phyloP scores from a whole-genome alignment of 2,888 invertebrate genomes.

The Erebia aethiops region DNA sequence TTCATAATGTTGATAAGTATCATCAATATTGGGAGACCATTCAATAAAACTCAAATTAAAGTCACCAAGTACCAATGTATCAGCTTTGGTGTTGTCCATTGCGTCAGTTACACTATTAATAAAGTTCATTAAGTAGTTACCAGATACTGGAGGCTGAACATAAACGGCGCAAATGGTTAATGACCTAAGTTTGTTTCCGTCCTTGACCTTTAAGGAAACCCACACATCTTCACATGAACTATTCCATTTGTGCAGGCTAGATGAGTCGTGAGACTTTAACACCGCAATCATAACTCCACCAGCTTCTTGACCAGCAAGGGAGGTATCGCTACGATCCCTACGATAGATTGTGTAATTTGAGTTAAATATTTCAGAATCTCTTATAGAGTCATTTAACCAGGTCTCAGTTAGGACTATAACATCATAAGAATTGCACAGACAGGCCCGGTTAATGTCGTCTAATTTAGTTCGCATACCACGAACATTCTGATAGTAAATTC shows the following conservation, averaged over 20 bases:
- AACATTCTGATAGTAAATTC: conserved; percentile 23
- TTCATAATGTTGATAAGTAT: not conserved
- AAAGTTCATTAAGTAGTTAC: conserved; percentile 6
- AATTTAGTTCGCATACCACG: no score
- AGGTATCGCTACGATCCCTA: conserved; percentile 16
- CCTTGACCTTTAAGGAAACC: not conserved
- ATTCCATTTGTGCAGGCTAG: not conserved
- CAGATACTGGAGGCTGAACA: conserved; percentile 9
- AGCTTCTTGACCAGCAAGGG: conserved; percentile 8
- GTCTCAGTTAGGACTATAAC: conserved; percentile 23
- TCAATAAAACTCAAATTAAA: conserved; percentile 26
- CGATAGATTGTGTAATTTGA: conserved; percentile 11
- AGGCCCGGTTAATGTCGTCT: conserved; percentile 3
- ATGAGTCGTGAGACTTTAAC: conserved; percentile 7
- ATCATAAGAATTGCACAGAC: conserved; percentile 6
- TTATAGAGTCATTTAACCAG: conserved; percentile 17
- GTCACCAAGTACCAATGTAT: conserved; percentile 15
- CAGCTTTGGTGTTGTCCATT: conserved; percentile 4
- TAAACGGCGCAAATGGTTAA: conserved; percentile 15
- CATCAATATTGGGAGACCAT: conserved; percentile 4
- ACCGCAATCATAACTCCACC: conserved; percentile 17
- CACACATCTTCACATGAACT: conserved; percentile 21
- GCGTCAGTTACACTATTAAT: conserved; percentile 10
- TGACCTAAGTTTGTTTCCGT: not conserved
- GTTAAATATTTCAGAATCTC: conserved; percentile 16